Base-by-base conservation (phyloP, 2,888 invertebrate genomes). In the Hofmannophila pseudospretella region DNA sequence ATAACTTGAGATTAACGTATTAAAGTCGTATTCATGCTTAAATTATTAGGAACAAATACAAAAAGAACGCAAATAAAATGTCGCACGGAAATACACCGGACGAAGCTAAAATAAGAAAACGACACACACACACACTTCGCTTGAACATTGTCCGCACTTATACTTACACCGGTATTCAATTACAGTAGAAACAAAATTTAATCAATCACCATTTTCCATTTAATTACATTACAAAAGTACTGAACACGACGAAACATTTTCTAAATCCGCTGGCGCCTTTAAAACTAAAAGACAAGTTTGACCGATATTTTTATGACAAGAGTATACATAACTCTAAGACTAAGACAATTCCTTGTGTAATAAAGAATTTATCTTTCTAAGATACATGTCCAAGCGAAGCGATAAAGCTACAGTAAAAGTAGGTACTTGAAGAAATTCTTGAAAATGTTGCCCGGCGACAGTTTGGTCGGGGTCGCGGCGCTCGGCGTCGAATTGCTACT, bases 401-500 rank as follows among this genome's bases (percentile, higher is more conserved):
- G 34, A 34, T 45, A 48, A 47, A 52, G 38, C 51, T 52, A 55
- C 58, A 60, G 56, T 57, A 45, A 47, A 38, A 50, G 55, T 49
- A 43, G 87, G 91, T 95, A 96, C 96, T 96, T 96, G 93, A 96
- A 96, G 90, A 96, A 96, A 90, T 96, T 96, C 91, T 96, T 96
- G 92, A 96, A 95, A 88, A 96, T 95, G 90, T 93, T 93, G 75
- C 93, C 93, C 41, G 94, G 92, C 63, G 95, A 94, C 71, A 95
- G 91, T 87, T 94, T 94, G 76, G 91, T 91, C 33, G 92, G 91
- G 61, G 91, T 84, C 27, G 82, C 47, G 39, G 79, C 58, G 55
- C 76, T 79, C 54, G 85, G 77, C 32, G 82, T 72, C 12, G 82
- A 74, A 69, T 74, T 78, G 76, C 63, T 78, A 78, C 77, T 81